Conservation (phyloP, 2,113 vertebrate species). For the Chaetodon auriga region DNA sequence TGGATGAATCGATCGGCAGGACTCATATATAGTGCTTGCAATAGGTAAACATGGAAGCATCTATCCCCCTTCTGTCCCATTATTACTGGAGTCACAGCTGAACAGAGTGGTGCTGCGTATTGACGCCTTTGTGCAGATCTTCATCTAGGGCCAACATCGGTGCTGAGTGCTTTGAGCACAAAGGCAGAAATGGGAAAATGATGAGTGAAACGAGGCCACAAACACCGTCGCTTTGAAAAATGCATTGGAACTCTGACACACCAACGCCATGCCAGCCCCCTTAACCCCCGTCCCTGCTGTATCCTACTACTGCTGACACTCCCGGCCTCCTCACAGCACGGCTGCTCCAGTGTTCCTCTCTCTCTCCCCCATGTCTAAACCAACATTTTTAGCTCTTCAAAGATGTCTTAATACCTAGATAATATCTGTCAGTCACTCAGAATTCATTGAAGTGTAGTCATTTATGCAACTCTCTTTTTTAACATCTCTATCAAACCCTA, state of each 20-base stretch:
- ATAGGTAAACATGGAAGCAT: constrained; percentile 31
- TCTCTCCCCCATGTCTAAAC: too few relatives aligned
- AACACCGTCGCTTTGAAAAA: background rate
- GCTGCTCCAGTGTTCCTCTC: too few relatives aligned
- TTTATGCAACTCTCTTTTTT: background rate
- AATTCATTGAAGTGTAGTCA: background rate
- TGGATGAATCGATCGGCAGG: constrained; percentile 55
- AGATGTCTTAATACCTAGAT: background rate
- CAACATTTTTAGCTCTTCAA: background rate
- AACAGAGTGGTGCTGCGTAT: background rate
- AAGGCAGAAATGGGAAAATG: background rate
- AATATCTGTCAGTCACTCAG: background rate
- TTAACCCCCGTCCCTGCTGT: too few relatives aligned
- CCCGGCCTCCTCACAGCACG: too few relatives aligned
- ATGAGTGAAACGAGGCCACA: background rate
- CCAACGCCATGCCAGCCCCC: background rate
- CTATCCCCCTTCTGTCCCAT: constrained; percentile 14
- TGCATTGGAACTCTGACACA: background rate
- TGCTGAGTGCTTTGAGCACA: background rate
- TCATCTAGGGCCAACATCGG: background rate
- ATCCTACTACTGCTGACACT: too few relatives aligned
- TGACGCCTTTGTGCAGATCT: constrained; percentile 28
- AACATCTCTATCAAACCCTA: too few relatives aligned
- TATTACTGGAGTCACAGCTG: constrained; percentile 15
- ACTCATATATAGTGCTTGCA: constrained; percentile 31